Evolutionary conservation across 2,888 invertebrate genomes (phyloP).

Genomic region (Hirudinaria manillensis): DNA sequence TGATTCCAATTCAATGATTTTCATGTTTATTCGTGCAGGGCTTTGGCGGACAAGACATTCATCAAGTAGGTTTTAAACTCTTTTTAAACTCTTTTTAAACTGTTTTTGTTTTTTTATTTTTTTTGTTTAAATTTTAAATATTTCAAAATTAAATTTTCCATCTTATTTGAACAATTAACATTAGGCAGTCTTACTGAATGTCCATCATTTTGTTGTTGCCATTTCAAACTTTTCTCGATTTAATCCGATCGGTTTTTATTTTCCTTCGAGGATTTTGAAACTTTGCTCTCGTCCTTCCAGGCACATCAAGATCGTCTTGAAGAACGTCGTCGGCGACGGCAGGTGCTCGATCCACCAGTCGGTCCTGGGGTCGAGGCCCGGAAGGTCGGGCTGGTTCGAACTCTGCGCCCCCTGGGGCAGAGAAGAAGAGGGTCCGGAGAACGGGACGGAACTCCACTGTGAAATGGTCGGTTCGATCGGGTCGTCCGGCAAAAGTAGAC

Average conservation of each 20-base stretch:
- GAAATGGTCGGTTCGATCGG: neutral
- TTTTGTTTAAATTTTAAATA: no score
- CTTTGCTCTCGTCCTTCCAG: neutral
- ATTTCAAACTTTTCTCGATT: neutral
- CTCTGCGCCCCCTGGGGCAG: conserved; percentile 10
- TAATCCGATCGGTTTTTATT: neutral
- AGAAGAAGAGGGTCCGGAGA: neutral
- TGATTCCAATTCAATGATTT: neutral
- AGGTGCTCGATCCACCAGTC: conserved; percentile 16
- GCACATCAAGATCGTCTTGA: conserved; percentile 3
- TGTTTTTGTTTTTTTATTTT: no score
- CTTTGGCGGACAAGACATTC: neutral
- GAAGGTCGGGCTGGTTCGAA: conserved; percentile 8
- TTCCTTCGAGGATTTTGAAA: no score
- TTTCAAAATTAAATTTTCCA: no score
- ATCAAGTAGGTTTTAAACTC: neutral
- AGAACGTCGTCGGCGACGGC: neutral
- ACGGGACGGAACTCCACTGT: neutral
- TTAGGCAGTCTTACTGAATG: no score
- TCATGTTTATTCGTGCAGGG: neutral
- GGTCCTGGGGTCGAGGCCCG: neutral
- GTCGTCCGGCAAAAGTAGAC: no score
- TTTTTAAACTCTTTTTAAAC: no score
- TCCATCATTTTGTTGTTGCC: no score
- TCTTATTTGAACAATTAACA: no score